phyloP scores from a whole-genome alignment of 1,140 invertebrate genomes.

The Trypoxylus dichotomus region DNA sequence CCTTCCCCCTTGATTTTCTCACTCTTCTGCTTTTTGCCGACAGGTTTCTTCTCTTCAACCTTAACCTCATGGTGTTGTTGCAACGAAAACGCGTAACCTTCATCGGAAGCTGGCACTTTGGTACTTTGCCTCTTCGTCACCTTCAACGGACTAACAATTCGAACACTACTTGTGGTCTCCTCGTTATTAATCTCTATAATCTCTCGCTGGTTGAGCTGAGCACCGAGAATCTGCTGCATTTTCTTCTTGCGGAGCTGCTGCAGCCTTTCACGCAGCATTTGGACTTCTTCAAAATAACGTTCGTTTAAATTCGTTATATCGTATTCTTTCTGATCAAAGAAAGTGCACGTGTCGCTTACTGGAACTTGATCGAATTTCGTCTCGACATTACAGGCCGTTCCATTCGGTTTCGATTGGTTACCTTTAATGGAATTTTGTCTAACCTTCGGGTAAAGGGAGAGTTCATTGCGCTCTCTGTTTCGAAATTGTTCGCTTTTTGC shows the following conservation, averaged over 20 bases:
- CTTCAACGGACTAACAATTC: neutral
- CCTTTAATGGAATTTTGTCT: neutral
- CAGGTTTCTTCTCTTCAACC: neutral
- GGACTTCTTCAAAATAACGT: constrained; percentile 45
- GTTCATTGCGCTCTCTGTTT: neutral
- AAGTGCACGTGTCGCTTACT: constrained; percentile 45
- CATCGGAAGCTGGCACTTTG: neutral
- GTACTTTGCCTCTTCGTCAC: neutral
- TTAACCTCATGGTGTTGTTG: neutral
- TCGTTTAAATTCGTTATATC: constrained; percentile 43
- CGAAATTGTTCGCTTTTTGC: neutral
- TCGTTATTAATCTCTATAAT: constrained; percentile 8
- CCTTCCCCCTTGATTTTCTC: neutral
- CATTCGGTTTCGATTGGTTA: neutral
- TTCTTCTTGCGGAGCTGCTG: neutral
- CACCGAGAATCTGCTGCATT: neutral
- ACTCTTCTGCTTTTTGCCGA: neutral
- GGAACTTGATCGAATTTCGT: constrained; percentile 29
- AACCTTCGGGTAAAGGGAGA: no score
- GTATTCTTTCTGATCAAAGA: constrained; percentile 44
- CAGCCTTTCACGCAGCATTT: constrained; percentile 41
- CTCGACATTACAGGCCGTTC: neutral
- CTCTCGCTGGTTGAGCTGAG: neutral
- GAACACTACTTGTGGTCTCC: neutral
- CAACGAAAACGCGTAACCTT: neutral